A percentile compares a stretch with the other conserved stretches of the same genome.
Conservation (phyloP, 35 echinoderm and acorn worm genomes). For the Stichopus chloronotus region DNA sequence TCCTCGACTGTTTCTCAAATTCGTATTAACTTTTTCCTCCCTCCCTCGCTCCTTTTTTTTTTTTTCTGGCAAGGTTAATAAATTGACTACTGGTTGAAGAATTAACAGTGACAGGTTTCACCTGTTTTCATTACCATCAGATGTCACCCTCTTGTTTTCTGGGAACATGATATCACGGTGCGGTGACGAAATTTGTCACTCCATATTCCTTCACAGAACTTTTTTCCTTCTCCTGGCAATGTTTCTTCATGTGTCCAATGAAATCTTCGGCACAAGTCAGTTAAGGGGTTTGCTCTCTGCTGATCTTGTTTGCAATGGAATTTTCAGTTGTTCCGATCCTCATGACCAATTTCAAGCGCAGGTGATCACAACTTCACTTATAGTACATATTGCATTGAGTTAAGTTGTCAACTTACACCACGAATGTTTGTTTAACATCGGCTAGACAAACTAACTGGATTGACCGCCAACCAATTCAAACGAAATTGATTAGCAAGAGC, state of each 20-base stretch:
- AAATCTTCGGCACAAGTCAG: background rate
- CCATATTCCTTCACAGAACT: background rate
- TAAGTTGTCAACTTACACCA: no score
- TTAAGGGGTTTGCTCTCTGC: no score
- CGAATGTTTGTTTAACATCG: no score
- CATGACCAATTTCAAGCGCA: no score
- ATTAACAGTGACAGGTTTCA: slow-evolving; percentile 30
- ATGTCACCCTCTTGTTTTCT: background rate
- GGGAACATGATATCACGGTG: background rate
- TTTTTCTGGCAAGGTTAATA: background rate
- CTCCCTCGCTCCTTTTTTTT: background rate
- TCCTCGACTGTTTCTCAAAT: no score
- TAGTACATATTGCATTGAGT: no score
- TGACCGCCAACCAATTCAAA: no score
- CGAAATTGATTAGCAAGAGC: no score
- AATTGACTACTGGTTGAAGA: background rate
- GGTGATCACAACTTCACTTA: no score
- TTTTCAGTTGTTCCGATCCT: no score
- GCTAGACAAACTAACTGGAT: no score
- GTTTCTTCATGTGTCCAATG: background rate
- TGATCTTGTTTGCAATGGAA: no score
- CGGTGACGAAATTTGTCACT: background rate
- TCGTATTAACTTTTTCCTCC: background rate
- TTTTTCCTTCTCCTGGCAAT: background rate
- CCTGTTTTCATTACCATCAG: slow-evolving; percentile 1